These are phyloP conservation scores for Rhaphigaster nebulosa DNA, from an alignment of 2,888 invertebrate species.

Conservation along the genomic window DNA sequence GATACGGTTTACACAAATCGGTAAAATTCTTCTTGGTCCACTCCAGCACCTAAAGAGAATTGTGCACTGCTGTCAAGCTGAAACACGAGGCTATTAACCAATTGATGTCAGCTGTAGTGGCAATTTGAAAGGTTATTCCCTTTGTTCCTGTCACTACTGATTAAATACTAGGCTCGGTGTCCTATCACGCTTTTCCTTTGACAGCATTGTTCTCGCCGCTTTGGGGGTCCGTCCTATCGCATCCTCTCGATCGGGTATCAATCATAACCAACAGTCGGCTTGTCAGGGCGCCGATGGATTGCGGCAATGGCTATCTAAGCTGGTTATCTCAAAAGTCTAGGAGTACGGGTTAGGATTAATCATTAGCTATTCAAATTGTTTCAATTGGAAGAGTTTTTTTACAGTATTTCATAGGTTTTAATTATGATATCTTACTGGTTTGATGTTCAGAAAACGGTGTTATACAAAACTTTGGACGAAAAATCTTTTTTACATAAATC, in stretches of 20 bases:
- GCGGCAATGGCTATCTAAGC: neutral
- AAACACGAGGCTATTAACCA: neutral
- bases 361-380: neutral
- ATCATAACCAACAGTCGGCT: neutral
- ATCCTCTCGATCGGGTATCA: constrained; percentile 18
- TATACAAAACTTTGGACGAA: too few relatives aligned
- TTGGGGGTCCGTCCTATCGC: constrained; percentile 49
- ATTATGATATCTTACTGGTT: too few relatives aligned
- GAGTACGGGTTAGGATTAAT: neutral
- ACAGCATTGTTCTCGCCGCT: constrained; percentile 39
- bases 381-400: neutral
- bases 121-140: constrained; percentile 36
- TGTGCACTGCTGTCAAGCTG: neutral
- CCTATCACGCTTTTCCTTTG: constrained; percentile 55
- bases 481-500: too few relatives aligned
- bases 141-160: constrained; percentile 26
- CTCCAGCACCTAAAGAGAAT: neutral
- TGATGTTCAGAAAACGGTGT: too few relatives aligned
- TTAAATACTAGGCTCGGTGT: constrained; percentile 50
- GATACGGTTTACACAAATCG: neutral
- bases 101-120: constrained; percentile 5
- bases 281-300: constrained; percentile 23
- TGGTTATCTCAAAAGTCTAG: neutral
- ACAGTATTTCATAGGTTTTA: neutral
- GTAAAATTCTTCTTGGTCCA: neutral